Conservation (phyloP, 2,113 vertebrate genomes). For the Paradoxurus hermaphroditus region DNA sequence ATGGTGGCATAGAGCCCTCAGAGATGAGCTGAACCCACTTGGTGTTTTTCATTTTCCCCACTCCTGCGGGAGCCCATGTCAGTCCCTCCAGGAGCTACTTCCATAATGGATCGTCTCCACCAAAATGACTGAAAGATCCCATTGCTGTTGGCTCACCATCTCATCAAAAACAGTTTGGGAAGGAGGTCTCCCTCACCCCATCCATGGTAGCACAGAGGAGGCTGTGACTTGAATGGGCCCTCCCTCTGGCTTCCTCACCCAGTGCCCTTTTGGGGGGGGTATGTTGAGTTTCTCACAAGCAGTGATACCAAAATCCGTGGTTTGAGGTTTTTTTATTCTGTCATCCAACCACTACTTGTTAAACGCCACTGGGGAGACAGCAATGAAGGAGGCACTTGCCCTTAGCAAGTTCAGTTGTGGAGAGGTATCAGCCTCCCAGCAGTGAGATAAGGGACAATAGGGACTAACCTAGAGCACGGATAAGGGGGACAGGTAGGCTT, state of each 20-base stretch:
- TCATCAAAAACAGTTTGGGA: background rate
- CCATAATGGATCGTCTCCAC: background rate
- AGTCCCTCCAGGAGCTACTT: background rate
- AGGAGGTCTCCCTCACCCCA: background rate
- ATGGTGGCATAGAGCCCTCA: background rate
- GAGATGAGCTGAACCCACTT: background rate
- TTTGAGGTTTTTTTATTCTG: background rate
- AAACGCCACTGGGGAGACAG: background rate
- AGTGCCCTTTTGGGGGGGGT: background rate
- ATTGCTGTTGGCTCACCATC: background rate
- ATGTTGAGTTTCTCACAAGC: background rate
- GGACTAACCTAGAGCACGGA: background rate
- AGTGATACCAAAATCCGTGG: background rate
- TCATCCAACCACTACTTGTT: background rate
- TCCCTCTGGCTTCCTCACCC: background rate
- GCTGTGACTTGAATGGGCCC: too few species aligned
- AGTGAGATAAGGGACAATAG: background rate
- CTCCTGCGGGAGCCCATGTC: background rate
- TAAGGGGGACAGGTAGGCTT: background rate
- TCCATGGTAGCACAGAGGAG: background rate
- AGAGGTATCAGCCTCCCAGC: background rate
- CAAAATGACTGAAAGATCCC: background rate
- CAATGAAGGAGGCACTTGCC: background rate
- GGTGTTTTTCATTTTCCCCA: accelerated
- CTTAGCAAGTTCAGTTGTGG: background rate